Evolutionary conservation across 2,888 invertebrate species (phyloP).

Genomic region (Rhopalosiphum nymphaeae): DNA sequence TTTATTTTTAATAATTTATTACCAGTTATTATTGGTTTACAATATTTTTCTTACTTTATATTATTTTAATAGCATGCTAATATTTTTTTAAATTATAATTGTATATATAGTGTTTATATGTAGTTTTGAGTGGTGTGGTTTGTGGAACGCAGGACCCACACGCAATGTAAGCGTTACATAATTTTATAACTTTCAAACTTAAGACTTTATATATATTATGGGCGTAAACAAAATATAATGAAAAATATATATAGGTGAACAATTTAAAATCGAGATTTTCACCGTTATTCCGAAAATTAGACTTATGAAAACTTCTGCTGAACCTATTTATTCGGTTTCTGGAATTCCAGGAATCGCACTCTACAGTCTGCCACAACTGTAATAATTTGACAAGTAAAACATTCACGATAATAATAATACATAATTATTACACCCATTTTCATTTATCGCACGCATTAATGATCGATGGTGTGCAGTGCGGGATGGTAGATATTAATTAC

Average conservation of each 20-base stretch:
- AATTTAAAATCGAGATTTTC: neutral
- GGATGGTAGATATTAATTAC: neutral
- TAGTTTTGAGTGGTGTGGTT: neutral
- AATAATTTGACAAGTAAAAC: neutral
- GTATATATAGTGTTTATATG: neutral
- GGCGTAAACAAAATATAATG: too few species aligned
- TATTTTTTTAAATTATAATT: neutral
- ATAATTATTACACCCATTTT: neutral
- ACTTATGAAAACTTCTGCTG: neutral
- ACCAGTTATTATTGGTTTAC: neutral
- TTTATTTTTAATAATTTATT: neutral
- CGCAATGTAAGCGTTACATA: too few species aligned
- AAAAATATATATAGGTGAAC: too few species aligned
- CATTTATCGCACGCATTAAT: neutral
- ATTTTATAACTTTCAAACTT: too few species aligned
- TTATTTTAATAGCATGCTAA: neutral
- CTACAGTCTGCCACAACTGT: neutral
- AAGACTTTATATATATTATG: too few species aligned
- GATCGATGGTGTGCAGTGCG: neutral
- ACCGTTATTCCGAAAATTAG: neutral
- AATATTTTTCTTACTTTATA: too few species aligned
- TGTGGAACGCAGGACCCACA: too few species aligned
- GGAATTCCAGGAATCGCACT: neutral
- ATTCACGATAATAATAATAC: neutral
- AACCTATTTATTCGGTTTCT: neutral